Evolutionary conservation across 2,113 vertebrate species (phyloP), one percentile per base, ranked within the genome.

Genomic region (Chitala chitala): DNA sequence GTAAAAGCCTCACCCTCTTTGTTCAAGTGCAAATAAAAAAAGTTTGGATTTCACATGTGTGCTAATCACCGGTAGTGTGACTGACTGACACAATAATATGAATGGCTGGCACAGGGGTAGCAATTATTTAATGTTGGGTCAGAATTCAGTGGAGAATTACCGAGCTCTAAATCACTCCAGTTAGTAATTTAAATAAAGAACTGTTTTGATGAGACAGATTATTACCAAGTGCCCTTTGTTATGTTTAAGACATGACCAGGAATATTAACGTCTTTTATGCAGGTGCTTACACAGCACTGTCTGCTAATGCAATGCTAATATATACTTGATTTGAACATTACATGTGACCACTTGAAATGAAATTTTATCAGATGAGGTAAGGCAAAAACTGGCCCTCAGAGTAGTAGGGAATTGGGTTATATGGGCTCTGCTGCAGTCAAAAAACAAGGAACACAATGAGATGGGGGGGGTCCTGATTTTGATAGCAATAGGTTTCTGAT

Each of bases 261-360:
- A 68, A 68, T 48, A 68, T 46, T 66, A 66, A 44, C 15, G 26
- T n/a, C 40, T 29, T 68, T 46, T 46, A 68, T 46, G 42, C 26
- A 68, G 38, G n/a, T 46, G 24, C 12, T 68, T 68, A 44, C 46
- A 66, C 8, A 24, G 22, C 46, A 22, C 46, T 68, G 38, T 24
- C 38, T 44, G 42, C 40, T 68, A 26, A 68, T 68, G 44, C 46
- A 42, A 38, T 48, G 42, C 38, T 68, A 48, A 66, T 66, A 53
- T 51, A 29, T n/a, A 46, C 68, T 69, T 69, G 20, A 51, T 46
- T 51, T 24, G 1, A 3, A 69, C 17, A 44, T 36, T 53, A n/a
- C 40, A 66, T 53, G 7, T 69, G 68, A 31, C 26, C 24, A 50
- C 26, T 29, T 50, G 29, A 51, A 51, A 53, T 53, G 20, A 29